Conservation (phyloP, 2,888 invertebrate genomes). For the Melitaea athalia region DNA sequence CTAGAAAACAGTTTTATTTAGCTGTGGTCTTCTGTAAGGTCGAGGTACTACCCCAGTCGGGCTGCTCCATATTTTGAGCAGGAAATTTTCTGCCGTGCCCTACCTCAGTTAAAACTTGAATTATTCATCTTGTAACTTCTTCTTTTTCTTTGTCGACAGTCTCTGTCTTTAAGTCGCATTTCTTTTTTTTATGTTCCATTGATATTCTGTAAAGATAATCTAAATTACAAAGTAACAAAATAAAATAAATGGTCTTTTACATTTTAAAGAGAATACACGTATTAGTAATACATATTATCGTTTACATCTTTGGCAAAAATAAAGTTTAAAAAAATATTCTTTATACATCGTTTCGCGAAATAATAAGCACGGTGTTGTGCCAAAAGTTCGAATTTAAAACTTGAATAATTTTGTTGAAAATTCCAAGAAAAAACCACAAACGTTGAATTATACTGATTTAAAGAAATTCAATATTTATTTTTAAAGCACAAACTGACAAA, state of each 20-base stretch:
- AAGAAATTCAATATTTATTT: too few species aligned
- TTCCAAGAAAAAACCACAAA: background rate
- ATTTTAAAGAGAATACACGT: background rate
- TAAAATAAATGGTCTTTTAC: background rate
- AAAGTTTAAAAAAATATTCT: slow-evolving; percentile 1
- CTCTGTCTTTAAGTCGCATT: too few species aligned
- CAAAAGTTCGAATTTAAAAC: background rate
- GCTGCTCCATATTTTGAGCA: too few species aligned
- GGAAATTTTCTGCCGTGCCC: too few species aligned
- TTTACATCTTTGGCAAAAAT: slow-evolving; percentile 10
- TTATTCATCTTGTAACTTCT: too few species aligned
- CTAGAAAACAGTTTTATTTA: too few species aligned
- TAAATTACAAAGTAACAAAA: background rate
- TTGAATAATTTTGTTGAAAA: background rate
- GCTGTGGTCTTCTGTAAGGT: too few species aligned
- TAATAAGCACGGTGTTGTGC: background rate
- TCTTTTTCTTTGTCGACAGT: too few species aligned
- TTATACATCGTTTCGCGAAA: background rate
- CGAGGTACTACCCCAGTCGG: too few species aligned
- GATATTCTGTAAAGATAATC: background rate
- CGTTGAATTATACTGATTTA: background rate
- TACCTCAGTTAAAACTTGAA: too few species aligned
- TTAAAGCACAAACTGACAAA: too few species aligned
- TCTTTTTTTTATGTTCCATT: too few species aligned
- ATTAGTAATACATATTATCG: background rate